Evolutionary conservation across 1,140 invertebrate species (phyloP).

Genomic region (Oreohelix idahoensis): DNA sequence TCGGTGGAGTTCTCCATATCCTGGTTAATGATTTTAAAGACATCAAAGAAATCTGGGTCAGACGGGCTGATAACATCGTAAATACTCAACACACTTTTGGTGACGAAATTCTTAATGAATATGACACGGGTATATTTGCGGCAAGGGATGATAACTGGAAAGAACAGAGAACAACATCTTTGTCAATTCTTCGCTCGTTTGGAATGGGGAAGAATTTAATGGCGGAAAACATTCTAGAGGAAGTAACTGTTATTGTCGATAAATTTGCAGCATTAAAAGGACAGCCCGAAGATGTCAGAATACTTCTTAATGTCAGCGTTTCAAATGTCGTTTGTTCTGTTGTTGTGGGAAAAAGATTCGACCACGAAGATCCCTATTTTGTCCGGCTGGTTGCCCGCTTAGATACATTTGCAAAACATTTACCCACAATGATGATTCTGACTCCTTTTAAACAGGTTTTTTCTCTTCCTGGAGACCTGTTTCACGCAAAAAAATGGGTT

Average conservation of each 20-base stretch:
- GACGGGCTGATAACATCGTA: neutral
- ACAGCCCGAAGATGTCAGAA: neutral
- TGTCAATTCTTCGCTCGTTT: conserved; percentile 12
- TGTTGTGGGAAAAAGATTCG: neutral
- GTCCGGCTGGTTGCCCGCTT: neutral
- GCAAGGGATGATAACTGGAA: neutral
- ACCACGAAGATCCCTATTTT: neutral
- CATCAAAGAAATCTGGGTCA: neutral
- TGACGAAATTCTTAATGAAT: neutral
- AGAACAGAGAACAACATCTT: neutral
- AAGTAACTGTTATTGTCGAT: neutral
- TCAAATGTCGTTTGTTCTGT: no score
- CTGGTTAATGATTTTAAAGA: neutral
- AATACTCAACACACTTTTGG: neutral
- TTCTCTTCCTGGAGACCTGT: neutral
- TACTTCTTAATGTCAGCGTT: neutral
- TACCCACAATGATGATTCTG: neutral
- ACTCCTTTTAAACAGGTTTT: neutral
- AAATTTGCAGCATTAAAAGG: neutral
- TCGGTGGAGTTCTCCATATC: neutral
- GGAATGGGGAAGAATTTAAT: conserved; percentile 23
- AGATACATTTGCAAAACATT: neutral
- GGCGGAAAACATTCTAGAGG: neutral
- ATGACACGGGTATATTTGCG: neutral
- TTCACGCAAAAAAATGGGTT: conserved; percentile 11